Percentiles rank a stretch among this genome's conserved stretches.
phyloP scores from a whole-genome alignment of 2,797 vertebrate species.

The Etheostoma perlongum region DNA sequence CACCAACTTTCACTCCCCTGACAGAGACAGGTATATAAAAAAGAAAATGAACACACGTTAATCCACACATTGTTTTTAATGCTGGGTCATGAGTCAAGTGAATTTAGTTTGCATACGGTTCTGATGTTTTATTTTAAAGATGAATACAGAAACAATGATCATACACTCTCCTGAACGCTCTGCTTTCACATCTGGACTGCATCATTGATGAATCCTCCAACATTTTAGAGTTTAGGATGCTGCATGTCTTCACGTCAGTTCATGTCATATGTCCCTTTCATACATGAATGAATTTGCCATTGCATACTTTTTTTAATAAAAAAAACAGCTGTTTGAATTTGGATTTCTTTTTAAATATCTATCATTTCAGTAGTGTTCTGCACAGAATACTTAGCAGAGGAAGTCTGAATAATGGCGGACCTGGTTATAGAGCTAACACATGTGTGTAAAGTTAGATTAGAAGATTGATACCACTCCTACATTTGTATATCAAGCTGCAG shows the following conservation, averaged over 20 bases:
- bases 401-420: background rate
- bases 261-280: slow-evolving; percentile 42
- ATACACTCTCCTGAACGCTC: background rate
- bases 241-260: slow-evolving; percentile 40
- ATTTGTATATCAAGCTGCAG: background rate
- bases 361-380: background rate
- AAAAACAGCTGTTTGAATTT: slow-evolving; percentile 4
- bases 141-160: background rate
- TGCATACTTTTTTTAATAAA: background rate
- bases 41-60: slow-evolving; percentile 30
- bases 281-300: slow-evolving; percentile 24
- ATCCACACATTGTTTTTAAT: slow-evolving; percentile 6
- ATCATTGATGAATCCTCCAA: slow-evolving; percentile 21
- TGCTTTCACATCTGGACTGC: slow-evolving; percentile 4
- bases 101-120: background rate
- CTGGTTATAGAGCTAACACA: background rate
- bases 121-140: background rate
- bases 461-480: background rate
- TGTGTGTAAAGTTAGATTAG: background rate
- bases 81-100: background rate
- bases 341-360: background rate
- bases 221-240: slow-evolving; percentile 13
- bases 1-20: slow-evolving; percentile 94
- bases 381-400: background rate
- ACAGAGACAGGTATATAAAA: slow-evolving; percentile 94